Conservation (phyloP, 2,888 invertebrate species). For the Neoaliturus tenellus region DNA sequence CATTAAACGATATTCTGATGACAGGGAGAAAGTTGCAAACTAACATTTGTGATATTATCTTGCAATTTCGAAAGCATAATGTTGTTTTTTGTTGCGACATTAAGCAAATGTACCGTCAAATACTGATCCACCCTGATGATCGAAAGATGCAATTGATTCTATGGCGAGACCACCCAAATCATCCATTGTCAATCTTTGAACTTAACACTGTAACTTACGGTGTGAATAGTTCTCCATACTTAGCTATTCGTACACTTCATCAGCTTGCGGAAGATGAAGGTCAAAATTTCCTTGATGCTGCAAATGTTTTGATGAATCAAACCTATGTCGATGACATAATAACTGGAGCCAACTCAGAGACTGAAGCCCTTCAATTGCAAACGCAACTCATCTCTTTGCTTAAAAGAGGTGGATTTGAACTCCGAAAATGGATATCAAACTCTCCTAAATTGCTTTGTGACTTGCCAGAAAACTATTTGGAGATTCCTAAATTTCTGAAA, state of each 20-base stretch:
- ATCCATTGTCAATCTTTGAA: not conserved
- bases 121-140: not conserved
- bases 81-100: conserved; percentile 17
- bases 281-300: not conserved
- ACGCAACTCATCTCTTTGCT: not conserved
- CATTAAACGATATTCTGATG: not conserved
- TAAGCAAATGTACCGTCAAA: not conserved
- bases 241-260: not conserved
- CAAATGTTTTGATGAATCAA: not conserved
- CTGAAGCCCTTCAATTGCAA: not conserved
- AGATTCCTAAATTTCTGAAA: not conserved
- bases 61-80: not conserved
- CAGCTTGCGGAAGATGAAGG: conserved; percentile 23
- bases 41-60: conserved; percentile 15
- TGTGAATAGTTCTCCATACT: not conserved
- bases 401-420: not conserved
- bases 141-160: not conserved
- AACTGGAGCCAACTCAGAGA: not conserved
- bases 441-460: not conserved
- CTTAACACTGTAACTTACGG: conserved; percentile 30
- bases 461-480: not conserved
- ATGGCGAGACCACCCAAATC: not conserved
- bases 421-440: conserved; percentile 1
- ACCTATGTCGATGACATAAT: conserved; percentile 14
- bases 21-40: not conserved